phyloP scores from a whole-genome alignment of 2,797 vertebrate genomes.

The Sternotherus odoratus region DNA sequence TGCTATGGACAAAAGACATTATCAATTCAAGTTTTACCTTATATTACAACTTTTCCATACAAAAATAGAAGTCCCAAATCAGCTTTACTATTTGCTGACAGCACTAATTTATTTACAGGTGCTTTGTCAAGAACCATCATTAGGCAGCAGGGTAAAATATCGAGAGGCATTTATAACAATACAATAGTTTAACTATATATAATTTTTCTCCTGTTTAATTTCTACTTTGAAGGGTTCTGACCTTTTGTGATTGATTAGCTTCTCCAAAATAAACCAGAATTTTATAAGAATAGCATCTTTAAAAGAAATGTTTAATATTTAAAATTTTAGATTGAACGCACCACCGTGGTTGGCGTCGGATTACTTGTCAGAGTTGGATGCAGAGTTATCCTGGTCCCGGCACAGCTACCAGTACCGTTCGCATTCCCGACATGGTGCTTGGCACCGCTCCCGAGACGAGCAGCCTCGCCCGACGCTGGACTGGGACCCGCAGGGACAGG shows the following conservation, averaged over 20 bases:
- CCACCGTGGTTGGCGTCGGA: too few relatives aligned
- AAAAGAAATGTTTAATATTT: constrained; percentile 60
- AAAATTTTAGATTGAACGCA: constrained; percentile 67
- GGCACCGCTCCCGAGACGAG: too few relatives aligned
- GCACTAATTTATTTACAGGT: constrained; percentile 75
- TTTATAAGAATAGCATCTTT: constrained; percentile 40
- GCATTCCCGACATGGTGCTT: too few relatives aligned
- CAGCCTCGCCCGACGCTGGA: too few relatives aligned
- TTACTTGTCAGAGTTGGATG: too few relatives aligned
- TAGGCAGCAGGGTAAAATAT: constrained; percentile 44
- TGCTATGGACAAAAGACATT: constrained; percentile 17
- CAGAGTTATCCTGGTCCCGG: too few relatives aligned
- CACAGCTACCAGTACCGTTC: too few relatives aligned
- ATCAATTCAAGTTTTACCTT: constrained; percentile 69
- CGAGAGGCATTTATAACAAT: background rate
- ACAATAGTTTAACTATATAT: constrained; percentile 35
- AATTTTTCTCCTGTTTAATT: background rate
- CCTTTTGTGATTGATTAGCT: background rate
- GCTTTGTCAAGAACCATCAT: constrained; percentile 54
- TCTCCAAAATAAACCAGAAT: background rate
- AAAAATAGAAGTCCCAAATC: constrained; percentile 80
- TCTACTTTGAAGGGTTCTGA: background rate
- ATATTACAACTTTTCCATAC: constrained; percentile 79
- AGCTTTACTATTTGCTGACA: constrained; percentile 58
- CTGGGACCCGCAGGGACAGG: too few relatives aligned